A percentile compares a stretch with the other conserved stretches of the same genome.
Evolutionary conservation across 2,888 invertebrate species (phyloP).

Genomic region (Mesopsocus fuscifrons): DNA sequence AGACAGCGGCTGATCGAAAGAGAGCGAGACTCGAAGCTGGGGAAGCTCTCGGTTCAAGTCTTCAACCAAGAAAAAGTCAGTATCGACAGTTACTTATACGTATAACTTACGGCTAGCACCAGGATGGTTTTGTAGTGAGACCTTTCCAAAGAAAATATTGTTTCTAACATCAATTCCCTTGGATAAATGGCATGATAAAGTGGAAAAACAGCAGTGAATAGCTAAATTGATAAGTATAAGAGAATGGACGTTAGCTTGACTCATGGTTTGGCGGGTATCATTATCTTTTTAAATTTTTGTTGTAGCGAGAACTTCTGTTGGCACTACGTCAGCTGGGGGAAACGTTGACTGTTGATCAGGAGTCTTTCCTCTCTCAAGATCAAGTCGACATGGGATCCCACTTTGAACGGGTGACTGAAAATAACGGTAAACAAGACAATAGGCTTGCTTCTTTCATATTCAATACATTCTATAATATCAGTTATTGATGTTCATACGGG

Average conservation of each 20-base stretch:
- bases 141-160: background rate
- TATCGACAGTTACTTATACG: background rate
- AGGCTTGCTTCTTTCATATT: no score
- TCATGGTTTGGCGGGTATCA: no score
- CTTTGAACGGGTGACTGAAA: constrained; percentile 28
- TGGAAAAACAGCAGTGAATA: background rate
- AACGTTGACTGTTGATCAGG: constrained; percentile 27
- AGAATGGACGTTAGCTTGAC: no score
- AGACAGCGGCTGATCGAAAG: constrained; percentile 36
- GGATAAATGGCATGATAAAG: no score
- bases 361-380: constrained; percentile 29
- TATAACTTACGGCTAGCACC: background rate
- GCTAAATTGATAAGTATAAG: no score
- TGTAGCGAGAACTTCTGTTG: constrained; percentile 29
- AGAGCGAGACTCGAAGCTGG: constrained; percentile 39
- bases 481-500: no score
- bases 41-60: constrained; percentile 30
- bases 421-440: constrained; percentile 18
- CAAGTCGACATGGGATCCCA: constrained; percentile 25
- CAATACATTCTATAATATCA: no score
- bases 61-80: constrained; percentile 32
- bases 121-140: background rate
- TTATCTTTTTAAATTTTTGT: no score
- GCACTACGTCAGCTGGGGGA: constrained; percentile 32
- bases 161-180: no score